These are phyloP conservation scores for Rhodophaea formosa DNA, from an alignment of 2,888 invertebrate genomes.

Conservation along the genomic window DNA sequence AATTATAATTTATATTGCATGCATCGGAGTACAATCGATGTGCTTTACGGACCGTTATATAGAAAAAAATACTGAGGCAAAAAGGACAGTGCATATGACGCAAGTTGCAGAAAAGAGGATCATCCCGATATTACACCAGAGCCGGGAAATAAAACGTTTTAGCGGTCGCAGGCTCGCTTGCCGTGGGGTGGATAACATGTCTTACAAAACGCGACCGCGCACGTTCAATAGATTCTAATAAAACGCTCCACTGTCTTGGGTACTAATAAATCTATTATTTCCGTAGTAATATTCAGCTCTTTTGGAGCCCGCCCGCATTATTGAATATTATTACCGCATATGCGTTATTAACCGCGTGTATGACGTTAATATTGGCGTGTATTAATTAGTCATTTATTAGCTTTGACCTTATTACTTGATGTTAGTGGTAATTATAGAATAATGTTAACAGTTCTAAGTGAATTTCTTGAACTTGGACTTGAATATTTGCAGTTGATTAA, in stretches of 20 bases:
- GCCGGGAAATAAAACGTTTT: conserved; percentile 50
- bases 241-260: background rate
- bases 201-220: conserved; percentile 30
- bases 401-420: background rate
- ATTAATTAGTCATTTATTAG: conserved; percentile 9
- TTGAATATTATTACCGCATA: background rate
- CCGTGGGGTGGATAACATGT: conserved; percentile 47
- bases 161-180: conserved; percentile 33
- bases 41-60: conserved; percentile 25
- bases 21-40: too few species aligned
- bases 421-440: background rate
- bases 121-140: conserved; percentile 52
- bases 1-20: too few species aligned
- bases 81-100: conserved; percentile 38
- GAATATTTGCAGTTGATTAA: too few species aligned
- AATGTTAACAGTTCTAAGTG: too few species aligned
- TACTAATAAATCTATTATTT: conserved; percentile 19
- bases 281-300: conserved; percentile 7
- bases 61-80: conserved; percentile 22
- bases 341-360: background rate
- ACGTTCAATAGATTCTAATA: conserved; percentile 27
- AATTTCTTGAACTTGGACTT: too few species aligned
- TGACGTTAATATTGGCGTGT: conserved; percentile 2
- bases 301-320: background rate
- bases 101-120: conserved; percentile 54